These are phyloP conservation scores for Philaethria dido DNA, from an alignment of 2,888 invertebrate species.

Conservation along the genomic window DNA sequence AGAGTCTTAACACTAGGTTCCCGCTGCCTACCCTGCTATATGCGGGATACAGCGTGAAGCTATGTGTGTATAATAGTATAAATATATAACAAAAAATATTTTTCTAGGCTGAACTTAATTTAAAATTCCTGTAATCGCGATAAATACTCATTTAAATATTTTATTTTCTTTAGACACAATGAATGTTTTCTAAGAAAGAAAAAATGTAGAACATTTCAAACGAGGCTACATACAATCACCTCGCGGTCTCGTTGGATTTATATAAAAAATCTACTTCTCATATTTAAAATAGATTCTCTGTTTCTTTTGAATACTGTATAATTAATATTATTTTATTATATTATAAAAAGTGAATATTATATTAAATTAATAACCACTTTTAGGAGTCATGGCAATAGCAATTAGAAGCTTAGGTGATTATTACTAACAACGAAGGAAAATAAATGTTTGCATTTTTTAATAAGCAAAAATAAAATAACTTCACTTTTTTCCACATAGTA, in stretches of 20 bases:
- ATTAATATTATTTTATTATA: no score
- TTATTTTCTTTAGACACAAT: neutral
- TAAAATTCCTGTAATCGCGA: neutral
- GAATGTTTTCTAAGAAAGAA: constrained; percentile 13
- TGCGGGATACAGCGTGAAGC: no score
- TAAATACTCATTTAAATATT: constrained; percentile 2
- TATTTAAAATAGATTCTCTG: neutral
- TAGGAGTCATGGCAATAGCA: neutral
- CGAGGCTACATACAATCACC: constrained; percentile 1
- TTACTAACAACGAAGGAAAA: no score
- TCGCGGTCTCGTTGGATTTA: neutral
- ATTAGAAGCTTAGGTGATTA: no score
- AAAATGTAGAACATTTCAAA: constrained; percentile 13
- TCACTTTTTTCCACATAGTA: no score
- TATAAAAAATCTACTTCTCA: constrained; percentile 1
- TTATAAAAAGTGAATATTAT: no score
- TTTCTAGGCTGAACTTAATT: neutral
- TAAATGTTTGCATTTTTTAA: no score
- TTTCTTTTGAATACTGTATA: neutral
- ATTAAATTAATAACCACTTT: neutral
- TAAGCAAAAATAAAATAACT: no score
- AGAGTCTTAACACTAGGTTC: no score
- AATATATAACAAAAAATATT: no score
- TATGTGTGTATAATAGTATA: no score
- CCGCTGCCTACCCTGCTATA: no score